phyloP scores from a whole-genome alignment of 1,140 invertebrate genomes.

The Wasmannia auropunctata region DNA sequence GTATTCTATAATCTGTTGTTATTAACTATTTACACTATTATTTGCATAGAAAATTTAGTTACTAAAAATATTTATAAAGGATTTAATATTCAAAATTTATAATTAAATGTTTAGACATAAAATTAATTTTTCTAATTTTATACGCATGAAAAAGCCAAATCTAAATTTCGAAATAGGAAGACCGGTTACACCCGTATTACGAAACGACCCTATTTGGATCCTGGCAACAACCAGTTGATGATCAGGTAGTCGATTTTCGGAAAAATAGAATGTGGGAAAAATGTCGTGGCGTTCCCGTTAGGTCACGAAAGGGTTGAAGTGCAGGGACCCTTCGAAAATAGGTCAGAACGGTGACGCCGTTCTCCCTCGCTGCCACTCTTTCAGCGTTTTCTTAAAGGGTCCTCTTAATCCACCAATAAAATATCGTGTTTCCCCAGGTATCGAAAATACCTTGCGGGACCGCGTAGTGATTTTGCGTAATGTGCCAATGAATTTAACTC shows the following conservation, averaged over 20 bases:
- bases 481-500: constrained; percentile 58
- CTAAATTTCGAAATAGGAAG: constrained; percentile 13
- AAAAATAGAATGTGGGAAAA: constrained; percentile 84
- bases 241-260: constrained; percentile 77
- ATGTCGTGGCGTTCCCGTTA: constrained; percentile 78
- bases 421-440: constrained; percentile 78
- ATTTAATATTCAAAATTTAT: neutral
- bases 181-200: constrained; percentile 3
- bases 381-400: constrained; percentile 77
- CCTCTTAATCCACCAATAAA: constrained; percentile 76
- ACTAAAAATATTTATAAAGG: neutral
- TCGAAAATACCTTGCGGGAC: constrained; percentile 38
- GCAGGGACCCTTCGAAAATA: constrained; percentile 76
- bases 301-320: constrained; percentile 80
- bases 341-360: constrained; percentile 77
- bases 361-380: constrained; percentile 21
- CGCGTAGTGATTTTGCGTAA: constrained; percentile 42
- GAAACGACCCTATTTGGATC: constrained; percentile 54
- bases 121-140: constrained; percentile 19
- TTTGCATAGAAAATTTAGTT: neutral
- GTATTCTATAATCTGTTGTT: neutral
- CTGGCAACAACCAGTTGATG: constrained; percentile 62
- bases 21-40: neutral
- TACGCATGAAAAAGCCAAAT: neutral
- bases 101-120: constrained; percentile 23